phyloP scores from a whole-genome alignment of 2,888 invertebrate species.

The Nysson spinosus region DNA sequence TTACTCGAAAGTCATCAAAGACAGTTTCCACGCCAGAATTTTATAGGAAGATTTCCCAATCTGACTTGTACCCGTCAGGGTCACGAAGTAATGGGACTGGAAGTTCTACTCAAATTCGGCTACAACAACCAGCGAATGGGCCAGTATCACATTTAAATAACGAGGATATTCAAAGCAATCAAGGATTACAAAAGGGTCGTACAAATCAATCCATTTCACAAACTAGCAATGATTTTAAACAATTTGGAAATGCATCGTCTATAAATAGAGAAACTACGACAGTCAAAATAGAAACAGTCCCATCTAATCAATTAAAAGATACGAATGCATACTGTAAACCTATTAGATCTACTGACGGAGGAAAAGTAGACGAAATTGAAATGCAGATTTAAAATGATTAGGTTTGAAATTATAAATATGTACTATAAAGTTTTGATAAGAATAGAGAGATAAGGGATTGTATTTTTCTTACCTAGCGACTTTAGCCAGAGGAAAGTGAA shows the following conservation, averaged over 20 bases:
- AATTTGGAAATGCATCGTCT: background rate
- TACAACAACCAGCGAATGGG: background rate
- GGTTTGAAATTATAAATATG: background rate
- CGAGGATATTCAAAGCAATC: background rate
- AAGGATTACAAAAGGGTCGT: constrained; percentile 1
- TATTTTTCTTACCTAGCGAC: constrained; percentile 87
- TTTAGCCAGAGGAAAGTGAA: constrained; percentile 94
- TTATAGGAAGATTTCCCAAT: constrained; percentile 49
- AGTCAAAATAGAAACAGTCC: background rate
- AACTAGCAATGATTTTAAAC: background rate
- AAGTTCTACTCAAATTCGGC: background rate
- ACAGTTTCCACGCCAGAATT: constrained; percentile 35
- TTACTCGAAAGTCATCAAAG: constrained; percentile 43
- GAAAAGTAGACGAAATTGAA: background rate
- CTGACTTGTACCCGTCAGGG: background rate
- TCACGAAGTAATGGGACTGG: constrained; percentile 5
- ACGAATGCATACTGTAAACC: background rate
- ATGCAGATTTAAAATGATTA: background rate
- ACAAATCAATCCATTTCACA: constrained; percentile 8
- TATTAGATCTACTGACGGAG: background rate
- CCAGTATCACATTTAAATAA: background rate
- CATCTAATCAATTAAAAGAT: background rate
- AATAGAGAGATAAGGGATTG: background rate
- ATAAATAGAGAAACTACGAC: background rate
- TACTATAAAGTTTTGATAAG: background rate